phyloP scores from a whole-genome alignment of 2,113 vertebrate species.

The Blennius ocellaris region DNA sequence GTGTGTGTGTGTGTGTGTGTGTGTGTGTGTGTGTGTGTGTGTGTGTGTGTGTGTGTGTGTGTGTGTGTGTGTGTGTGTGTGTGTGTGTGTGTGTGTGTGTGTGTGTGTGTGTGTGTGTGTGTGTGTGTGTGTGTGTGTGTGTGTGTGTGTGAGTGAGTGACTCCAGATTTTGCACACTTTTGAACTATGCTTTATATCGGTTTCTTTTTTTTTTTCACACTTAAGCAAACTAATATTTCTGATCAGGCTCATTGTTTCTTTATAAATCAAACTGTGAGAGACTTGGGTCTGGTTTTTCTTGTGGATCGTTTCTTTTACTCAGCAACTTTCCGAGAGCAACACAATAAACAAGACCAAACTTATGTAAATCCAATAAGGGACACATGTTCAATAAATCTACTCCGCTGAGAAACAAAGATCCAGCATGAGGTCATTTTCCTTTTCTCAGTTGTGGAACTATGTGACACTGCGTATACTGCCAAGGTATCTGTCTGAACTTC shows the following conservation, averaged over 20 bases:
- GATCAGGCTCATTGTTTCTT: constrained; percentile 90
- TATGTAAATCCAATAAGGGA: constrained; percentile 26
- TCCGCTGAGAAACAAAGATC: neutral
- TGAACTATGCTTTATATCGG: constrained; percentile 13
- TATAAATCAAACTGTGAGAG: constrained; percentile 80
- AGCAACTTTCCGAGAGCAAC: constrained; percentile 36
- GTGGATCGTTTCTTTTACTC: constrained; percentile 16
- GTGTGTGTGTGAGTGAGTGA: neutral
- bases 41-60: neutral
- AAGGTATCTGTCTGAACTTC: constrained; percentile 46
- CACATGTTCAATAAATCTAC: neutral
- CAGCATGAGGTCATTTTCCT: neutral
- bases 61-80: too few relatives aligned
- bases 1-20: constrained; percentile 1
- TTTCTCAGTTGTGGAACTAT: constrained; percentile 2
- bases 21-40: constrained; percentile 15
- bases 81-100: too few relatives aligned
- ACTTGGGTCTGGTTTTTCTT: constrained; percentile 24
- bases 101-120: too few relatives aligned
- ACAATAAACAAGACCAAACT: constrained; percentile 1
- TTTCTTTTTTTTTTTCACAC: constrained; percentile 87
- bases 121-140: too few relatives aligned
- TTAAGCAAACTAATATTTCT: constrained; percentile 89
- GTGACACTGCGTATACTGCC: constrained; percentile 28
- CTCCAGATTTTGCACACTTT: constrained; percentile 25